These are phyloP conservation scores for Drosophila dives DNA, from an alignment of 2,888 invertebrate genomes.

Conservation along the genomic window DNA sequence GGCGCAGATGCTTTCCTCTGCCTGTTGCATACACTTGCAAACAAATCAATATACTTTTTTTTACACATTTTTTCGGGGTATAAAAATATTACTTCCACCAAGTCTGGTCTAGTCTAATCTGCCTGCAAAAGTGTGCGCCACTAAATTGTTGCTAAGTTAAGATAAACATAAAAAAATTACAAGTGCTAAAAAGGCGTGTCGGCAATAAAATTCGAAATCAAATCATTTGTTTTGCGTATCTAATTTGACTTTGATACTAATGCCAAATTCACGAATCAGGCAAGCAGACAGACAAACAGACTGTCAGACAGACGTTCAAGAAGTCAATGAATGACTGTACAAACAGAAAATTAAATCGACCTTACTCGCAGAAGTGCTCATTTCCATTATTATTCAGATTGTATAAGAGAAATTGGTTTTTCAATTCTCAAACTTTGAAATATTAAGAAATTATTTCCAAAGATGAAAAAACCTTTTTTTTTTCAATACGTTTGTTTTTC, in stretches of 20 bases:
- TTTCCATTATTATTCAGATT: neutral
- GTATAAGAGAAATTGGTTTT: neutral
- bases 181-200: conserved; percentile 27
- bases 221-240: conserved; percentile 14
- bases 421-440: neutral
- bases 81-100: neutral
- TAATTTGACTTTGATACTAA: conserved; percentile 40
- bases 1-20: too few relatives aligned
- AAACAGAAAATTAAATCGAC: neutral
- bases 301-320: neutral
- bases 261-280: conserved; percentile 54
- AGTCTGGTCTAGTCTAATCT: neutral
- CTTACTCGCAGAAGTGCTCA: neutral
- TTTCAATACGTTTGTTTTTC: neutral
- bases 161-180: neutral
- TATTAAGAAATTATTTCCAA: neutral
- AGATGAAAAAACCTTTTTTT: neutral
- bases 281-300: conserved; percentile 1
- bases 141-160: conserved; percentile 28
- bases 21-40: too few relatives aligned
- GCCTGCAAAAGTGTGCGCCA: neutral
- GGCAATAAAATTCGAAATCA: conserved; percentile 3
- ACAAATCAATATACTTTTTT: too few relatives aligned
- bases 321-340: conserved; percentile 1
- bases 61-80: too few relatives aligned